Evolutionary conservation across 2,113 vertebrate species (phyloP), one percentile per base, ranked within the genome.

Genomic region (Amphiprion ocellaris): DNA sequence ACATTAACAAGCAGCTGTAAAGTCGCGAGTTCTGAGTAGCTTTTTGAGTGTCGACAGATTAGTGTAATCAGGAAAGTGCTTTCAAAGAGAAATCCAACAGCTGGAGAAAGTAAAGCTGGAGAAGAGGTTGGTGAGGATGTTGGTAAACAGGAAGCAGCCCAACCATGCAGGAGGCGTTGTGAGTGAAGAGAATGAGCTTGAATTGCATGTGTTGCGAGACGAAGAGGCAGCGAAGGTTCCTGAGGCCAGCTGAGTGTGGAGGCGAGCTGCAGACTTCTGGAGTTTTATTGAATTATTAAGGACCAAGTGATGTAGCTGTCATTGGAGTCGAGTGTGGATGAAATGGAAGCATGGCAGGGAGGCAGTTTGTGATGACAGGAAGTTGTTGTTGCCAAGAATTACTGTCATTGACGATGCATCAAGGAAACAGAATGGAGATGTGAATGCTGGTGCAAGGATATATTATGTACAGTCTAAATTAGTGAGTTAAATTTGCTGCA

Each of bases 271-370:
- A 53, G 21, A 68, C 52, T 69, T 56, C 64, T 62, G 59, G 39
- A 46, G n/a, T 46, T 53, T 26, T 54, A 55, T 49, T 69, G 66
- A 78, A 49, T 74, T 61, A 74, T 47, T 72, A 53, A 72, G 55
- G 68, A 46, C 24, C 59, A 47, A 54, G 58, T 59, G 9, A 75
- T 26, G 62, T 46, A 41, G 41, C 10, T 67, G 56, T 10, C 1
- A 4, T 37, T 24, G 26, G 23, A 44, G 47, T 41, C 19, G 30
- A 30, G 30, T 30, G 30, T 30, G 0, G 47, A 46, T 21, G 17
- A 56, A 30, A 77, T 52, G 24, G 67, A 49, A 39, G 37, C n/a
- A 37, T 41, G 41, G 30, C 17, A 71, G 60, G 28, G 23, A n/a
- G 19, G 50, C 50, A 9, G 28, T 37, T n/a, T 63, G 33, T 16